Conservation (phyloP, 2,113 vertebrate genomes). For the Taurulus bubalis region DNA sequence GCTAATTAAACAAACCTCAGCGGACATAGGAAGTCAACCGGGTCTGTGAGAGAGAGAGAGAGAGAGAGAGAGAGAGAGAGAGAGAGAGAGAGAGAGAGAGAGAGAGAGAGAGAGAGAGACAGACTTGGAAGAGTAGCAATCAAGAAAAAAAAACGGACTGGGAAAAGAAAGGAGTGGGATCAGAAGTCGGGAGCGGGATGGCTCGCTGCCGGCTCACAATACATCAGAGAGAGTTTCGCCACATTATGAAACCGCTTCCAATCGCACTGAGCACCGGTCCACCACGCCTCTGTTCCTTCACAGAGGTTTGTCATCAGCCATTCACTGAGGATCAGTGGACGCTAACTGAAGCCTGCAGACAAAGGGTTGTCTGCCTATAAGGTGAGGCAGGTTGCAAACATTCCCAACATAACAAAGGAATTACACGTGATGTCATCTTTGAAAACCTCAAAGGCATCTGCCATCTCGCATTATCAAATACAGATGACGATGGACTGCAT, state of each 20-base stretch:
- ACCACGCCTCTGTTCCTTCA: slow-evolving; percentile 46
- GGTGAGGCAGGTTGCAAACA: slow-evolving; percentile 60
- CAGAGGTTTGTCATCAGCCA: slow-evolving; percentile 41
- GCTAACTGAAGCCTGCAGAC: slow-evolving; percentile 51
- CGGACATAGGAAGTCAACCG: slow-evolving; percentile 46
- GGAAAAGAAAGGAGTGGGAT: slow-evolving; percentile 12
- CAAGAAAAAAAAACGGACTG: background rate
- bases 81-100: too few relatives aligned
- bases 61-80: slow-evolving; percentile 35
- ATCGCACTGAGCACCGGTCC: slow-evolving; percentile 40
- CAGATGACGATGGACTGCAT: slow-evolving; percentile 28
- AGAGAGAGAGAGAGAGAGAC: slow-evolving; percentile 43
- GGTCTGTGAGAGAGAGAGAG: slow-evolving; percentile 39
- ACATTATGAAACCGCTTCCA: slow-evolving; percentile 61
- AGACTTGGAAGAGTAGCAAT: slow-evolving; percentile 29
- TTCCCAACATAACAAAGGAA: slow-evolving; percentile 72
- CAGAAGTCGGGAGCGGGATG: slow-evolving; percentile 33
- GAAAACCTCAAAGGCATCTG: slow-evolving; percentile 61
- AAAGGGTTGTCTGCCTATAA: slow-evolving; percentile 49
- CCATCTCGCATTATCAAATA: slow-evolving; percentile 29
- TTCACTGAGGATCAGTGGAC: slow-evolving; percentile 32
- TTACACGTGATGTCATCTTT: slow-evolving; percentile 57
- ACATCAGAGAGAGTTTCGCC: slow-evolving; percentile 43
- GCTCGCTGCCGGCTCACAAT: background rate
- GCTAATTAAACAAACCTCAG: slow-evolving; percentile 76